phyloP scores from a whole-genome alignment of 1,140 invertebrate genomes.

The Drosophila repletoides region DNA sequence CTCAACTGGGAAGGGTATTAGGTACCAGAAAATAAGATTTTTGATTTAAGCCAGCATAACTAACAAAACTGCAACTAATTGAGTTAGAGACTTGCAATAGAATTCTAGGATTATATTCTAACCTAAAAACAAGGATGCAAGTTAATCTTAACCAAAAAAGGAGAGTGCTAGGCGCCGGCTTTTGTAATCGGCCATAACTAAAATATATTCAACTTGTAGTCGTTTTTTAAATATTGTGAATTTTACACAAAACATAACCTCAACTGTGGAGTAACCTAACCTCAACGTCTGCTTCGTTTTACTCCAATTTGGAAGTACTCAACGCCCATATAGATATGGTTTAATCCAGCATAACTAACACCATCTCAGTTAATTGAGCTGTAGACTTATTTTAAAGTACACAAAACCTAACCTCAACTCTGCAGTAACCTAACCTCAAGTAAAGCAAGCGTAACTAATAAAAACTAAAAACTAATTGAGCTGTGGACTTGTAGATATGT shows the following conservation, averaged over 20 bases:
- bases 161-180: too few relatives aligned
- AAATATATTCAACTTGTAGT: too few relatives aligned
- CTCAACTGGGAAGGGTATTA: conserved; percentile 26
- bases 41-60: conserved; percentile 38
- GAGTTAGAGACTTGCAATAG: too few relatives aligned
- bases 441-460: not conserved
- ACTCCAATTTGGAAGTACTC: not conserved
- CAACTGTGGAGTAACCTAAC: not conserved
- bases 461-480: conserved; percentile 50
- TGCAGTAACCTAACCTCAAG: not conserved
- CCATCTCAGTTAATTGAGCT: conserved; percentile 48
- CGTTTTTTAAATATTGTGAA: too few relatives aligned
- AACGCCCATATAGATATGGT: not conserved
- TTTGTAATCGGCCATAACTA: too few relatives aligned
- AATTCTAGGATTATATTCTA: too few relatives aligned
- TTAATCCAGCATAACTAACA: not conserved
- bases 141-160: too few relatives aligned
- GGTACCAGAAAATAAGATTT: not conserved
- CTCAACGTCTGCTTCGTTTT: too few relatives aligned
- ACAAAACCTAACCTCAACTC: not conserved
- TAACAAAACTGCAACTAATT: conserved; percentile 7
- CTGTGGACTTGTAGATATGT: conserved; percentile 47
- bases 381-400: not conserved
- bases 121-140: too few relatives aligned
- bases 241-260: not conserved